Evolutionary conservation across 37 sponge, comb jelly and placozoan genomes (phyloP).

Genomic region (Ephydatia muelleri): DNA sequence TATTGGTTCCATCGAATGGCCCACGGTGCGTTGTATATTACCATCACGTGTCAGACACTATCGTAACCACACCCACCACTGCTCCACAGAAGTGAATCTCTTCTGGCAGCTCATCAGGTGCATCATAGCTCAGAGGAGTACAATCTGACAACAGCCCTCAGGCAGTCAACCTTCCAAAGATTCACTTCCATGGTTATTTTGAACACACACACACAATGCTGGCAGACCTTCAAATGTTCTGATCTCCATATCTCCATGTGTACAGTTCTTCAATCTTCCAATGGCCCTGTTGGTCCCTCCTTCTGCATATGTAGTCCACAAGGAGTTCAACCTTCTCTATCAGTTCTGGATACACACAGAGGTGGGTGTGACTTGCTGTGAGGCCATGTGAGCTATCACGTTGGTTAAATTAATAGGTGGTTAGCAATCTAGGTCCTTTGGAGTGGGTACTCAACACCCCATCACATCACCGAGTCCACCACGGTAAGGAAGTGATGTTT

Average conservation of each 20-base stretch:
- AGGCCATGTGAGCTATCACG: background rate
- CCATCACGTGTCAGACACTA: conserved; percentile 23
- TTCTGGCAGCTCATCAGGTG: conserved; percentile 91
- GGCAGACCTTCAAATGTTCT: background rate
- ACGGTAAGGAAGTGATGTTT: conserved; percentile 42
- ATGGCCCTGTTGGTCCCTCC: conserved; percentile 87
- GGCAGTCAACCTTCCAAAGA: conserved; percentile 79
- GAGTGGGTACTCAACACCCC: conserved; percentile 95
- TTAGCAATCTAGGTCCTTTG: conserved; percentile 79
- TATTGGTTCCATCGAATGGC: conserved; percentile 90
- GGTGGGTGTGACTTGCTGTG: conserved; percentile 31
- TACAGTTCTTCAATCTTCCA: conserved; percentile 86
- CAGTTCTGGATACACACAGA: conserved; percentile 99
- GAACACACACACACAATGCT: background rate
- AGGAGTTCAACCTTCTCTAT: conserved; percentile 90
- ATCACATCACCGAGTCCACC: conserved; percentile 95
- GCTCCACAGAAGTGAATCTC: conserved; percentile 70
- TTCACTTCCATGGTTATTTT: conserved; percentile 71
- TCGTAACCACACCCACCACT: conserved; percentile 7
- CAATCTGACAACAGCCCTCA: conserved; percentile 88
- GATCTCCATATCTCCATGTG: background rate
- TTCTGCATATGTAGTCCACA: conserved; percentile 74
- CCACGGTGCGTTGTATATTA: conserved; percentile 62
- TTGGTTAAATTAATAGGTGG: conserved; percentile 27
- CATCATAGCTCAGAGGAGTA: conserved; percentile 97